Base-by-base conservation (phyloP, 2,113 vertebrate species). In the Thunnus maccoyii region DNA sequence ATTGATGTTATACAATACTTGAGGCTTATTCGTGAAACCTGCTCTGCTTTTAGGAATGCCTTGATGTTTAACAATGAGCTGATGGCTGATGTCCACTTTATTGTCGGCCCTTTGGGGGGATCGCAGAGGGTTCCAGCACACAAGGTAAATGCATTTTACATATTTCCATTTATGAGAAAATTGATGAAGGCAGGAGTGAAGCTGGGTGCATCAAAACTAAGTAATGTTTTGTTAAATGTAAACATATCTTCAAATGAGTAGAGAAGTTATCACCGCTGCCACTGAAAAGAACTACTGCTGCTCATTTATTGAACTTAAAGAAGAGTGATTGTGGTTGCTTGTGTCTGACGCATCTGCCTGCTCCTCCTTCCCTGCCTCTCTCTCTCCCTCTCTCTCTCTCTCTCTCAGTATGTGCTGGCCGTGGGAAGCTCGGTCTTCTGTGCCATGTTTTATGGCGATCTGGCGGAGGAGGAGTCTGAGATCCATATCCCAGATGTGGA, bases 401-500 rank as follows among this genome's bases (percentile, higher is more conserved):
- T 10, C 16, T 16, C 56, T 0, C 95, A 99, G 98, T 99, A 99
- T 4, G 97, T 99, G 80, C 89, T 99, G 95, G 98, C 98, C 7
- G 98, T 99, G 36, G 98, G 98, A 60, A 99, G 98, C 94, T 99
- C 98, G 0, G 98, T 99, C 88, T 99, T 99, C 95, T 98, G 98
- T 25, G 98, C 98, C 91, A 99, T 99, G 98, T 99, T 99, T 93
- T 99, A 99, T 17, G 96, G 98, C 8, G 98, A 99, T 88, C 95
- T 99, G 5, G 98, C 98, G 0, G 98, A 99, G 94, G 96, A 96
- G 80, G 96, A 97, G 93, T 95, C 96, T 0, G 97, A 98, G 93
- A 99, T 99, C 92, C 97, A 97, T 91, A 99, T 99, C 85, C 98
- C 98, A 72, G 98, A 99, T 92, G 98, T 99, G 94, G 98, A 99